Evolutionary conservation across 2,888 invertebrate species (phyloP).

Genomic region (Hypomecis punctinalis): DNA sequence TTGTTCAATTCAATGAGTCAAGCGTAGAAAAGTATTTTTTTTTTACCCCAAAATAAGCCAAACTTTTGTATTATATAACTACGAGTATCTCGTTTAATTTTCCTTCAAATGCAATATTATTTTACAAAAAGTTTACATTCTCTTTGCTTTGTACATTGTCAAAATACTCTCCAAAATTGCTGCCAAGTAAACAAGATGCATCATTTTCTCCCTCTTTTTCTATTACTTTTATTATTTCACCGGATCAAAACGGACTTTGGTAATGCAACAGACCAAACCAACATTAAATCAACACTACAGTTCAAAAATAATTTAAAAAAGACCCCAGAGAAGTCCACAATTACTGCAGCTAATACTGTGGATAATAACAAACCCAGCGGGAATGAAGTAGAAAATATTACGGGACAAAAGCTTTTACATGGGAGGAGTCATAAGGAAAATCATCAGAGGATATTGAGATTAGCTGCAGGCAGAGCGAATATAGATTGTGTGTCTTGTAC

Average conservation of each 20-base stretch:
- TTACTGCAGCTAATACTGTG: constrained; percentile 47
- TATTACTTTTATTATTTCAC: constrained; percentile 55
- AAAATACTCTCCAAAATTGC: too few relatives aligned
- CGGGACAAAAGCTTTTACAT: constrained; percentile 48
- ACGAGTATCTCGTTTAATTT: too few relatives aligned
- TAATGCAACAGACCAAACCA: constrained; percentile 51
- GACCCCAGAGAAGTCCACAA: constrained; percentile 45
- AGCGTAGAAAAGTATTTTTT: too few relatives aligned
- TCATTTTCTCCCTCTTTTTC: constrained; percentile 50
- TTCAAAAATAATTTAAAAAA: constrained; percentile 49
- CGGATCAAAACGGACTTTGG: constrained; percentile 47
- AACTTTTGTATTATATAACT: too few relatives aligned
- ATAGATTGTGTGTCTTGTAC: constrained; percentile 58
- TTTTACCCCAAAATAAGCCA: too few relatives aligned
- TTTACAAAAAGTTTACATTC: too few relatives aligned
- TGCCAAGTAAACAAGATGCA: constrained; percentile 41
- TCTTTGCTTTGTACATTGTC: too few relatives aligned
- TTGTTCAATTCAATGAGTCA: too few relatives aligned
- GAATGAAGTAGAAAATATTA: constrained; percentile 49
- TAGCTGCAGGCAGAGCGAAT: constrained; percentile 25
- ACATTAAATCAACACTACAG: constrained; percentile 51
- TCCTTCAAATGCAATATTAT: too few relatives aligned
- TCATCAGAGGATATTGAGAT: constrained; percentile 47
- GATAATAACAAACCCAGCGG: constrained; percentile 49
- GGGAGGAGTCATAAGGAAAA: constrained; percentile 39